Evolutionary conservation across 2,797 vertebrate genomes (phyloP).

Genomic region (Gorsachius magnificus): DNA sequence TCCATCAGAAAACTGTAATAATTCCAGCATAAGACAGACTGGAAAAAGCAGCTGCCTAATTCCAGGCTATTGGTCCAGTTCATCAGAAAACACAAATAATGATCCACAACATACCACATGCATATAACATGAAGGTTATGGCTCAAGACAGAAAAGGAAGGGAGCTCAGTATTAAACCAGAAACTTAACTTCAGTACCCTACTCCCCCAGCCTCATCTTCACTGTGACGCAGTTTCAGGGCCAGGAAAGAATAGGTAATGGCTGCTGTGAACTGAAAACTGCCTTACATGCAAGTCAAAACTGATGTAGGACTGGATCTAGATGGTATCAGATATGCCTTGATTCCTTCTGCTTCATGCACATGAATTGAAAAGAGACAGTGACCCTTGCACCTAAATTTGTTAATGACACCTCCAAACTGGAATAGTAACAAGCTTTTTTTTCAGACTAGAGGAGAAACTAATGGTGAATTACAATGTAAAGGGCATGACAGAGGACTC

Average conservation of each 20-base stretch:
- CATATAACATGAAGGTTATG: not conserved
- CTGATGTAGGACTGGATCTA: not conserved
- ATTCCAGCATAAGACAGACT: not conserved
- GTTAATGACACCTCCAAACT: not conserved
- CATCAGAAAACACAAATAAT: not conserved
- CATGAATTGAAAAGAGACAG: not conserved
- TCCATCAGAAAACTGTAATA: not conserved
- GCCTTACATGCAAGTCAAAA: not conserved
- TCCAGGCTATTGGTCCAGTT: not conserved
- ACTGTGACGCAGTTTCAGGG: accelerated
- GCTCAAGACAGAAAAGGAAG: not conserved
- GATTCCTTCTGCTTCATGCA: not conserved
- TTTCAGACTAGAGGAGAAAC: not conserved
- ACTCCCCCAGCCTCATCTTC: not conserved
- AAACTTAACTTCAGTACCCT: not conserved
- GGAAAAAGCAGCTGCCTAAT: not conserved
- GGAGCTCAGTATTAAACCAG: not conserved
- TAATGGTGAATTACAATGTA: not conserved
- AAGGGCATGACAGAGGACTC: not conserved
- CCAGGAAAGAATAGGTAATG: not conserved
- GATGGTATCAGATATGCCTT: not conserved
- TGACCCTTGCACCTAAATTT: not conserved
- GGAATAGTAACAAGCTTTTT: not conserved
- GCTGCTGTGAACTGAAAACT: not conserved
- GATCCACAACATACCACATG: not conserved